These are phyloP conservation scores for Riparia riparia DNA, from an alignment of 2,113 vertebrate genomes.

Conservation along the genomic window DNA sequence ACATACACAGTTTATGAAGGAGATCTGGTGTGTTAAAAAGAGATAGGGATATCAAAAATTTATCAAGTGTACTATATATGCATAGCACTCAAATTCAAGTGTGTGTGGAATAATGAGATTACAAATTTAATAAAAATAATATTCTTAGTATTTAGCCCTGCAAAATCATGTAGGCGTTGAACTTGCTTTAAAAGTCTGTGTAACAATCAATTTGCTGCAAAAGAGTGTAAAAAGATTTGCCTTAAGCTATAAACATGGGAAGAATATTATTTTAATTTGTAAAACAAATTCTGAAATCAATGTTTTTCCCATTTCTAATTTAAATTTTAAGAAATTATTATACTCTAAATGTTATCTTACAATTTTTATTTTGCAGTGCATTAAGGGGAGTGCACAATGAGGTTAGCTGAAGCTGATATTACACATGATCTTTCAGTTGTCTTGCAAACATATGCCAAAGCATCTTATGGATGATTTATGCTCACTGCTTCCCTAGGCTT, in stretches of 20 bases:
- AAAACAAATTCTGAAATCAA: neutral
- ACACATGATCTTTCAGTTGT: neutral
- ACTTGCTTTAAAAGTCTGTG: neutral
- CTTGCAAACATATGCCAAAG: neutral
- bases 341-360: neutral
- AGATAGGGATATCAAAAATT: neutral
- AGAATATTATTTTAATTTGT: neutral
- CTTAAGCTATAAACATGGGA: neutral
- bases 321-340: neutral
- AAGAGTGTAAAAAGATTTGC: neutral
- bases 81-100: neutral
- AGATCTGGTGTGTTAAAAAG: neutral
- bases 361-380: neutral
- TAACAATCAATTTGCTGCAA: neutral
- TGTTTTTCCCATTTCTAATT: neutral
- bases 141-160: neutral
- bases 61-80: neutral
- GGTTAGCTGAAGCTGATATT: neutral
- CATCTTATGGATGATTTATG: neutral
- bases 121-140: neutral
- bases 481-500: neutral
- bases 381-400: neutral
- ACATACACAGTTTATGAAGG: neutral
- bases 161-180: neutral
- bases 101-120: neutral